These are phyloP conservation scores for Malacoctenus gilli DNA, from an alignment of 2,797 vertebrate genomes.

Conservation along the genomic window DNA sequence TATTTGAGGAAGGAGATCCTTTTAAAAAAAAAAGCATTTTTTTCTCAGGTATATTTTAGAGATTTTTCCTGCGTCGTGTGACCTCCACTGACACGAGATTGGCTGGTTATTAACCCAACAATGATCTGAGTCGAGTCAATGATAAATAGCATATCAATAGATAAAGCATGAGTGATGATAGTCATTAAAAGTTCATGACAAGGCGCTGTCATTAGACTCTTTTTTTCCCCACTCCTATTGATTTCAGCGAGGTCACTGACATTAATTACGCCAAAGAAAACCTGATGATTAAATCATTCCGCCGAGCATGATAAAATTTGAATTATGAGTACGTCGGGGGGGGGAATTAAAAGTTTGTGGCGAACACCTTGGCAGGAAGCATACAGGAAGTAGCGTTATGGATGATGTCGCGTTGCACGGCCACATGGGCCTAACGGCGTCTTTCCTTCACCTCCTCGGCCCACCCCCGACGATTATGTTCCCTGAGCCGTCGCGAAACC, in stretches of 20 bases:
- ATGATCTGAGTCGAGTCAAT: conserved; percentile 26
- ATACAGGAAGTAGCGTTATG: conserved; percentile 39
- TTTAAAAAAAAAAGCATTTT: neutral
- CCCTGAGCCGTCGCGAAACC: neutral
- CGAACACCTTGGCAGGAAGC: conserved; percentile 10
- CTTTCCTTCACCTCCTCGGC: conserved; percentile 34
- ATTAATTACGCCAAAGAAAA: conserved; percentile 65
- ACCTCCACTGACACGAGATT: neutral
- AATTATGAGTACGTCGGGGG: conserved; percentile 43
- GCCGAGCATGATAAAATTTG: conserved; percentile 50
- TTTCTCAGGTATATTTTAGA: neutral
- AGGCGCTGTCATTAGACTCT: conserved; percentile 59
- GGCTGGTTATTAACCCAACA: conserved; percentile 28
- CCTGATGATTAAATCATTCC: conserved; percentile 54
- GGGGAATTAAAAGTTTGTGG: conserved; percentile 46
- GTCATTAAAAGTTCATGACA: conserved; percentile 61
- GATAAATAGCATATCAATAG: conserved; percentile 61
- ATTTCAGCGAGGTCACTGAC: conserved; percentile 63
- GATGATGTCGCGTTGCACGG: conserved; percentile 36
- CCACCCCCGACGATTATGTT: conserved; percentile 8
- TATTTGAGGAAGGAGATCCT: too few relatives aligned
- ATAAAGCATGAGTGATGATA: conserved; percentile 66
- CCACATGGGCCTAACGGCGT: conserved; percentile 22
- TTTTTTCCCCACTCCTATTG: conserved; percentile 44
- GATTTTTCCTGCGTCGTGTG: neutral